Conservation (phyloP, 2,113 vertebrate genomes). For the Ariopsis seemanni region DNA sequence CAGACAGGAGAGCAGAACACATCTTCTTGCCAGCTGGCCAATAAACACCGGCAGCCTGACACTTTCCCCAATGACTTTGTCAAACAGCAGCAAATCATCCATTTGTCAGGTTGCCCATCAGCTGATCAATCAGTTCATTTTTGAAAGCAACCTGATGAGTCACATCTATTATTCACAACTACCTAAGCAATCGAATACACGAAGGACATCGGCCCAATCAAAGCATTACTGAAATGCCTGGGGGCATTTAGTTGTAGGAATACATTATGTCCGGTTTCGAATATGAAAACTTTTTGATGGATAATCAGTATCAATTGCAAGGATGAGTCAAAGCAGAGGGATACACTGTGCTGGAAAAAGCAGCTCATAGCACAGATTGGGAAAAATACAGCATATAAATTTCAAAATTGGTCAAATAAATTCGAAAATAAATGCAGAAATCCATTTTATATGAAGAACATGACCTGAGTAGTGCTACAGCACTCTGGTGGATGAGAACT, state of each 20-base stretch:
- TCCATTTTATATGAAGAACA: not conserved
- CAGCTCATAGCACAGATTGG: not conserved
- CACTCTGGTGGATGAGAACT: not conserved
- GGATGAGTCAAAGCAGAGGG: not conserved
- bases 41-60: slow-evolving; percentile 5
- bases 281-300: not conserved
- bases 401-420: not conserved
- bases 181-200: not conserved
- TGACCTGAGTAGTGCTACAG: not conserved
- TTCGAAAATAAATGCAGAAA: not conserved
- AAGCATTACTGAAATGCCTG: not conserved
- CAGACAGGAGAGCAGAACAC: not conserved
- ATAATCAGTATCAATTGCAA: not conserved
- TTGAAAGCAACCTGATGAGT: not conserved
- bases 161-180: not conserved
- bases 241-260: not conserved
- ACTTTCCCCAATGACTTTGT: slow-evolving; percentile 30
- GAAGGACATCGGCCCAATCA: not conserved
- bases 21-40: slow-evolving; percentile 2
- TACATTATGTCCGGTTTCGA: not conserved
- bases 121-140: not conserved
- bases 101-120: not conserved
- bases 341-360: not conserved
- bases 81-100: slow-evolving; percentile 31
- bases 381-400: not conserved